These are phyloP conservation scores for Eudemis profundana DNA, from an alignment of 2,888 invertebrate genomes.

Conservation along the genomic window DNA sequence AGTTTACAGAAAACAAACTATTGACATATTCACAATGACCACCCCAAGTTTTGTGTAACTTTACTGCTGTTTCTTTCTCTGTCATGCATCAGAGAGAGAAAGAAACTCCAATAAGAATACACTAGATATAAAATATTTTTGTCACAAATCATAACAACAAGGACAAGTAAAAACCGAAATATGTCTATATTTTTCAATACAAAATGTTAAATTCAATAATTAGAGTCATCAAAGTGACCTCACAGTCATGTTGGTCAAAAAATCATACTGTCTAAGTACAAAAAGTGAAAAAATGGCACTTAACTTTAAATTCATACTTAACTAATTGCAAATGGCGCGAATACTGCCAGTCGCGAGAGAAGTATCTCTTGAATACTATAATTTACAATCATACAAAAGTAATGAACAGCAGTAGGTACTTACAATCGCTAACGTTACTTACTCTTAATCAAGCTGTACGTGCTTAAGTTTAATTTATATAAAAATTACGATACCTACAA, in stretches of 20 bases:
- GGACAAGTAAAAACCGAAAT: background rate
- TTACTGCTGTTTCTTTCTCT: slow-evolving; percentile 11
- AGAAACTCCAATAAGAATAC: slow-evolving; percentile 5
- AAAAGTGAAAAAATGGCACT: slow-evolving; percentile 57
- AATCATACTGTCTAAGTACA: slow-evolving; percentile 44
- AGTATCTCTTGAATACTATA: slow-evolving; percentile 47
- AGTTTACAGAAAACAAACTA: slow-evolving; percentile 11
- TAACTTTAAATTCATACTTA: slow-evolving; percentile 51
- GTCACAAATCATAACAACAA: no score
- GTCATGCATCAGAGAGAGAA: slow-evolving; percentile 1
- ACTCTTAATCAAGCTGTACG: slow-evolving; percentile 52
- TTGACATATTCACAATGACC: slow-evolving; percentile 5
- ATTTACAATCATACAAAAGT: slow-evolving; percentile 56
- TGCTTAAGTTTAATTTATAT: slow-evolving; percentile 59
- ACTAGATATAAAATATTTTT: background rate
- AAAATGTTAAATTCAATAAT: slow-evolving; percentile 18
- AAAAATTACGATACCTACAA: slow-evolving; percentile 67
- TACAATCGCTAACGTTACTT: slow-evolving; percentile 57
- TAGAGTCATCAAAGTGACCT: slow-evolving; percentile 26
- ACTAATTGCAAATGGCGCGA: slow-evolving; percentile 52
- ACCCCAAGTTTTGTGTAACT: background rate
- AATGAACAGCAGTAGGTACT: slow-evolving; percentile 53
- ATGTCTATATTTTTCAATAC: slow-evolving; percentile 4
- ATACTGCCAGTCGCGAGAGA: slow-evolving; percentile 52
- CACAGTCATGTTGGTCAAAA: slow-evolving; percentile 5